A percentile compares a stretch with the other conserved stretches of the same genome.
Evolutionary conservation across 2,113 vertebrate species (phyloP).

Genomic region (Caranx ignobilis): DNA sequence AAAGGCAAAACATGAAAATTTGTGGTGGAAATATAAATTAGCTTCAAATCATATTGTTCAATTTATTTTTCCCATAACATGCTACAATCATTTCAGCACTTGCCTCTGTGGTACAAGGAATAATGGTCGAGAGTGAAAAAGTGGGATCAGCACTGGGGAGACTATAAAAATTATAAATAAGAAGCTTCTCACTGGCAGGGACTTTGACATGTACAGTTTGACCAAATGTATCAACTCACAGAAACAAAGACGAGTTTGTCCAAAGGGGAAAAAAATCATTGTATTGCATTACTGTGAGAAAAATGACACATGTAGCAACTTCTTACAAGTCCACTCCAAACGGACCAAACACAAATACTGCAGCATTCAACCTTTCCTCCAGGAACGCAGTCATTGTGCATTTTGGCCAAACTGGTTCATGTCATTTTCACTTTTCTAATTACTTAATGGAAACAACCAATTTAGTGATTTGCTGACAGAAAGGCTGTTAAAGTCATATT

Average conservation of each 20-base stretch:
- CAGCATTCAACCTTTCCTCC: constrained; percentile 6
- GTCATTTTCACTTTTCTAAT: constrained; percentile 19
- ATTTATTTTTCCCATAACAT: constrained; percentile 86
- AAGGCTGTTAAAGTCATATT: constrained; percentile 19
- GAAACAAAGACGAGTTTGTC: constrained; percentile 31
- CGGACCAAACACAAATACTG: constrained; percentile 14
- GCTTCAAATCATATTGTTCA: constrained; percentile 88
- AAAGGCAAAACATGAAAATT: constrained; percentile 89
- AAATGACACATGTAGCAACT: constrained; percentile 43
- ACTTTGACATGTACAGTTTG: not conserved
- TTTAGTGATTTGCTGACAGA: constrained; percentile 5
- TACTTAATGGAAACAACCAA: constrained; percentile 19
- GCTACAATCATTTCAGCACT: constrained; percentile 87
- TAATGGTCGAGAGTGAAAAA: constrained; percentile 19
- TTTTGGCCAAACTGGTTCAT: constrained; percentile 50
- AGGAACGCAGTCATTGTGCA: constrained; percentile 20
- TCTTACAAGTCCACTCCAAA: not conserved
- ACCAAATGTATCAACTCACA: constrained; percentile 23
- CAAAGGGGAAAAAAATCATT: not conserved
- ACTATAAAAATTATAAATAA: constrained; percentile 24
- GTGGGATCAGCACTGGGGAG: constrained; percentile 17
- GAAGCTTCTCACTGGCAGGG: constrained; percentile 37
- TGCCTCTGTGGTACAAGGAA: constrained; percentile 42
- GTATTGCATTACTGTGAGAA: constrained; percentile 12
- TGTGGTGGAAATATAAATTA: constrained; percentile 90